phyloP scores from a whole-genome alignment of 2,797 vertebrate species.

The Hipposideros larvatus region DNA sequence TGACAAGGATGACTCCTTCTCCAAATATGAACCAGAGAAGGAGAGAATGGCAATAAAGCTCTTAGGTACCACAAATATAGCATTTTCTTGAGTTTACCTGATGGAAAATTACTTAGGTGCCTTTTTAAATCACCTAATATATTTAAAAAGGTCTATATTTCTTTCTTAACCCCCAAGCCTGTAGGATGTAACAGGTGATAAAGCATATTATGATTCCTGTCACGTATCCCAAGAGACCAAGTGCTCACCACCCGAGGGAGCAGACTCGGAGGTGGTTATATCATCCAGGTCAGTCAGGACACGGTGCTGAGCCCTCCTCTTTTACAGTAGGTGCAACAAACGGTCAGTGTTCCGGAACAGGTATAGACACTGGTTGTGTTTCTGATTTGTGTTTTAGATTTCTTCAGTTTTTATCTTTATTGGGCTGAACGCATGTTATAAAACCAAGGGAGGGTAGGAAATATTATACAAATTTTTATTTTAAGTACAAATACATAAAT shows the following conservation, averaged over 20 bases:
- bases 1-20: background rate
- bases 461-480: background rate
- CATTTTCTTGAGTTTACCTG: background rate
- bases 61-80: background rate
- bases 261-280: background rate
- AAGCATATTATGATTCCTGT: background rate
- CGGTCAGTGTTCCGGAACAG: background rate
- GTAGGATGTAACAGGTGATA: background rate
- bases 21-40: background rate
- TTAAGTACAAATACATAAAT: background rate
- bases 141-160: background rate
- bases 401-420: background rate
- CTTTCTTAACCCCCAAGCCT: background rate
- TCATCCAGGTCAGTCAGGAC: background rate
- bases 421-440: background rate
- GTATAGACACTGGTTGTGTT: background rate
- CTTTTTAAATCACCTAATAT: background rate
- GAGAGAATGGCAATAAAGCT: background rate
- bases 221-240: background rate
- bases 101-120: background rate
- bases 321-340: background rate
- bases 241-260: background rate
- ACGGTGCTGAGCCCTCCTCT: accelerated
- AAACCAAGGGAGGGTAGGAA: background rate
- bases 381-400: background rate